phyloP scores from a whole-genome alignment of 37 sponge, comb jelly and placozoan species.

The Haliclona indistincta region DNA sequence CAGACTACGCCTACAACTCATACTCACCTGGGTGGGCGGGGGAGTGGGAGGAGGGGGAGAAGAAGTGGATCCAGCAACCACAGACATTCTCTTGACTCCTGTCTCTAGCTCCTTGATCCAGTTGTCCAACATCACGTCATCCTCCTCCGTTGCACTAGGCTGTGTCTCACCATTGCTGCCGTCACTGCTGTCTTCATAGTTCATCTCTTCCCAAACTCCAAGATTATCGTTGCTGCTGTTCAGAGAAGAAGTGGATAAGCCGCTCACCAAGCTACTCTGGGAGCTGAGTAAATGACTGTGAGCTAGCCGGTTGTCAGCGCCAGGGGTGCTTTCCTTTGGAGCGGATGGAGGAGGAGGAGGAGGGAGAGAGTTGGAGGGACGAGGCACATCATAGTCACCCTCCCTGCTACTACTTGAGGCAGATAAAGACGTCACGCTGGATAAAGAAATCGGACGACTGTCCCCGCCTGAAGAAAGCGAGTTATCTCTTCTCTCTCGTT shows the following conservation, averaged over 20 bases:
- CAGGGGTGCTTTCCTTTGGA: not conserved
- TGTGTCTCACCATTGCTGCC: not conserved
- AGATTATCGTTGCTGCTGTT: constrained; percentile 46
- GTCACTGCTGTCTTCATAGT: constrained; percentile 18
- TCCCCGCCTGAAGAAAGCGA: constrained; percentile 13
- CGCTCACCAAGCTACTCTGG: not conserved
- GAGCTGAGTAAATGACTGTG: not conserved
- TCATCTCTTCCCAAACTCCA: constrained; percentile 61
- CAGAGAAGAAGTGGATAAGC: constrained; percentile 9
- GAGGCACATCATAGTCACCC: constrained; percentile 25
- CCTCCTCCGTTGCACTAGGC: constrained; percentile 5
- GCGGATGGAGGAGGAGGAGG: constrained; percentile 5
- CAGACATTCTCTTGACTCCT: constrained; percentile 50
- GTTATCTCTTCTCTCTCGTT: constrained; percentile 14
- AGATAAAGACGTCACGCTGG: not conserved
- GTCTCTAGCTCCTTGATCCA: constrained; percentile 77
- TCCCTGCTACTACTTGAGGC: not conserved
- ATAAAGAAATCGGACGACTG: constrained; percentile 40
- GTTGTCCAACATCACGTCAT: constrained; percentile 42
- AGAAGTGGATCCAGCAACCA: not conserved
- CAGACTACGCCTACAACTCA: too few relatives aligned
- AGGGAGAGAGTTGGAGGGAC: not conserved
- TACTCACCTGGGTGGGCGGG: constrained; percentile 8
- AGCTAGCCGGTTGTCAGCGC: not conserved
- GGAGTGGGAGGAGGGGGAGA: constrained; percentile 3